Evolutionary conservation across 2,113 vertebrate genomes (phyloP).

Genomic region (Rostratula benghalensis): DNA sequence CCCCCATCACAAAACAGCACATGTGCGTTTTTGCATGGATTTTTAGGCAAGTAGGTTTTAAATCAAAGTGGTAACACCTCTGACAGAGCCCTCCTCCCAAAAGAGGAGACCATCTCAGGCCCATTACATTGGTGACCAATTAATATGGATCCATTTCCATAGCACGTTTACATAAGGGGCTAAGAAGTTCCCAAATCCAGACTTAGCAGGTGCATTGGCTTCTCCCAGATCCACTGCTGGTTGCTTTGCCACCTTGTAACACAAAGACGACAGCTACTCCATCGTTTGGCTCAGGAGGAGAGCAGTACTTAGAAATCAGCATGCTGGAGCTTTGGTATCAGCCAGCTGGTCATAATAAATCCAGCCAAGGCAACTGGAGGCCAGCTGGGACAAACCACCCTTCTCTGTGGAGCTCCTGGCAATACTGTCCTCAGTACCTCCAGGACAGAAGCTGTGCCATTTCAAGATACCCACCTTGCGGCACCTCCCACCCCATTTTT

Average conservation of each 20-base stretch:
- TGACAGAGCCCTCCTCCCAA: neutral
- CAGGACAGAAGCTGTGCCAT: neutral
- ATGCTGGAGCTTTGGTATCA: neutral
- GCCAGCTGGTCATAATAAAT: neutral
- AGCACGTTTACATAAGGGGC: neutral
- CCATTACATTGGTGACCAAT: neutral
- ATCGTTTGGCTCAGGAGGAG: rapidly evolving
- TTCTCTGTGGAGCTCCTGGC: neutral
- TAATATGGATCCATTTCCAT: neutral
- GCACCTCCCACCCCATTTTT: neutral
- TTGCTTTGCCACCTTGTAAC: neutral
- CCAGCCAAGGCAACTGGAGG: neutral
- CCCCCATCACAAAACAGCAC: neutral
- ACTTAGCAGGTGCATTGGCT: neutral
- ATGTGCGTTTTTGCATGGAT: neutral
- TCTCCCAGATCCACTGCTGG: neutral
- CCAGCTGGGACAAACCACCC: neutral
- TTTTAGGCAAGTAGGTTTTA: neutral
- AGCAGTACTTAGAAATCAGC: neutral
- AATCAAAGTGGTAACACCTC: neutral
- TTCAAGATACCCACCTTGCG: neutral
- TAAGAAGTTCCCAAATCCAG: neutral
- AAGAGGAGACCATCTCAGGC: neutral
- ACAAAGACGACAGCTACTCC: neutral
- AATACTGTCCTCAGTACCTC: neutral